Base-by-base conservation (phyloP, 2,797 vertebrate species). In the Leptatherina wallacei region DNA sequence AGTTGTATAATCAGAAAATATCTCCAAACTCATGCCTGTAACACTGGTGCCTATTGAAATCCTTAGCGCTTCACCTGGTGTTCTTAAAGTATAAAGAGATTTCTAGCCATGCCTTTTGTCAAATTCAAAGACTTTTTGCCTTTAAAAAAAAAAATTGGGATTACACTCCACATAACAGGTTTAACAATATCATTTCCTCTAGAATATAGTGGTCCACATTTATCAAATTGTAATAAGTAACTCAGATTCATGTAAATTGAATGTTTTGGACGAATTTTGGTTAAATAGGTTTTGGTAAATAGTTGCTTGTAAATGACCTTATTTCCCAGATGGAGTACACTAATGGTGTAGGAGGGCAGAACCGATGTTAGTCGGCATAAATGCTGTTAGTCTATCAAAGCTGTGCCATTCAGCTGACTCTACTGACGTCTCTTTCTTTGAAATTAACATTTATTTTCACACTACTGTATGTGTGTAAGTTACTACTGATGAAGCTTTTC, bases 401-500 rank as follows among this genome's bases (percentile, higher is more conserved):
- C 75, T 65, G 70, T 62, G 82, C 71, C 86, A 72, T 79, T 78
- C 67, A 58, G 65, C 80, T 63, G 7, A 76, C 85, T 70, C 68
- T 74, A 82, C 80, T 75, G 78, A 84, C 54, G 58, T 82, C 69
- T 84, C 52, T 65, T 82, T 71, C 38, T 70, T 80, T 40, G 12
- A 69, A 27, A 70, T 82, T 74, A 68, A 80, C 72, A 42, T 54
- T 74, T 66, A 42, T 54, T 74, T 66, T 80, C 65, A 62, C 67
- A 54, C 74, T 74, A 69, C 79, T 85, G 77, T 85, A 67, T 44
- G 72, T 69, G 65, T 72, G 65, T 81, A 72, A 73, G 70, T 90
- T 88, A 91, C 92, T 94, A 93, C 93, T 94, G 93, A 92, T 81
- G 78, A 88, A 81, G 75, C 74, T 79, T 84, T 82, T 72, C 65